Percentiles rank a stretch among this genome's conserved stretches.
Conservation (phyloP, 2,888 invertebrate species). For the Lepetodrilus schrolli region DNA sequence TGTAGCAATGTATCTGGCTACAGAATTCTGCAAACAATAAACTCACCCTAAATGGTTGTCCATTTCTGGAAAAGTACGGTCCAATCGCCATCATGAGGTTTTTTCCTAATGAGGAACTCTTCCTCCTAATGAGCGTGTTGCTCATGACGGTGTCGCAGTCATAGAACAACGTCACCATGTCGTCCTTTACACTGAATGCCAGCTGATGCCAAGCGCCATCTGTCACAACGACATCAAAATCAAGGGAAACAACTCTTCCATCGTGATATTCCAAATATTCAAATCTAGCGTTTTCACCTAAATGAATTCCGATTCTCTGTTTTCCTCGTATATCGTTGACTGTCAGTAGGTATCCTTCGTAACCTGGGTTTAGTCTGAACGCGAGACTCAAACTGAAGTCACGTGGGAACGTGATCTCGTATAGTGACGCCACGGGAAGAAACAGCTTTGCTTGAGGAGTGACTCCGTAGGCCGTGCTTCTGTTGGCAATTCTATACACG, state of each 20-base stretch:
- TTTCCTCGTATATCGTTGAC: constrained; percentile 56
- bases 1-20: too few species aligned
- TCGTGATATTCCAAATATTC: constrained; percentile 39
- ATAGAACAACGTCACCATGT: constrained; percentile 50
- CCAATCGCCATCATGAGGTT: constrained; percentile 63
- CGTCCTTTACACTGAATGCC: constrained; percentile 53
- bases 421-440: constrained; percentile 55
- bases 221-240: constrained; percentile 48
- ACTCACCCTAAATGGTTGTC: constrained; percentile 60
- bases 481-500: constrained; percentile 47
- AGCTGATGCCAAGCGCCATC: constrained; percentile 63
- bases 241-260: constrained; percentile 41
- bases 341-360: constrained; percentile 60
- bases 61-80: constrained; percentile 59
- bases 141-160: constrained; percentile 58
- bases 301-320: constrained; percentile 45
- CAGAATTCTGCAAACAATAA: too few species aligned
- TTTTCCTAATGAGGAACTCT: constrained; percentile 37
- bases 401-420: constrained; percentile 56
- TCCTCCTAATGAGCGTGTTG: constrained; percentile 40
- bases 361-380: constrained; percentile 42
- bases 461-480: constrained; percentile 55
- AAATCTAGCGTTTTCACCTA: constrained; percentile 33
- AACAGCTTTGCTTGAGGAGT: constrained; percentile 57
- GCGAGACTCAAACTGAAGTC: constrained; percentile 63